phyloP scores from a whole-genome alignment of 1,140 invertebrate species.

The Arctopsyche grandis region DNA sequence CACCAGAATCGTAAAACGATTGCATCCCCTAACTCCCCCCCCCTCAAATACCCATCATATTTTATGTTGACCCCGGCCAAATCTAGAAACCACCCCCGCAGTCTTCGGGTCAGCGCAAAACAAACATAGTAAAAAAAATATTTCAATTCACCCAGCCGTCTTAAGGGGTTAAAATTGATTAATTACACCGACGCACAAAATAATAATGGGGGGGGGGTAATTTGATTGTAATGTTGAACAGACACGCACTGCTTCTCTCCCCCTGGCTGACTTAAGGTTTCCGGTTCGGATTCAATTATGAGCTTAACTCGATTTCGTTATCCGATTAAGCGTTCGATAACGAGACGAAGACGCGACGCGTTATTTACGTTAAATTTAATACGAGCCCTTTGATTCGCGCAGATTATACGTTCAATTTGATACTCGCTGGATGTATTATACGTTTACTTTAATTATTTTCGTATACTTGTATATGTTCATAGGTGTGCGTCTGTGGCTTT shows the following conservation, averaged over 20 bases:
- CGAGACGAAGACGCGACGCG: constrained; percentile 6
- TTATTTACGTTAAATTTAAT: constrained; percentile 33
- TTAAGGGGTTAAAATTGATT: background rate
- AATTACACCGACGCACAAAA: constrained; percentile 16
- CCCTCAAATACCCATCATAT: background rate
- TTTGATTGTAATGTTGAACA: constrained; percentile 17
- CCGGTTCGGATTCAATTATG: constrained; percentile 22
- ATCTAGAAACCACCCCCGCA: background rate
- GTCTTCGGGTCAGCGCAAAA: background rate
- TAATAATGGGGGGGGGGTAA: constrained; percentile 1
- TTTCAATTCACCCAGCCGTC: background rate
- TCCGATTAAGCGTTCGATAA: constrained; percentile 27
- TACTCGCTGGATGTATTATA: too few relatives aligned
- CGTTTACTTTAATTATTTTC: too few relatives aligned
- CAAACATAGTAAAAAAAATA: background rate
- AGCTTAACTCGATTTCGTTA: constrained; percentile 28
- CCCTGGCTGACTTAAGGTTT: constrained; percentile 6
- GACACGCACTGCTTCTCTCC: background rate
- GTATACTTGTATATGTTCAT: background rate
- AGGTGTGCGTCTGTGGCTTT: background rate
- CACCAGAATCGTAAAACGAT: background rate
- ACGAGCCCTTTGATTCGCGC: constrained; percentile 6
- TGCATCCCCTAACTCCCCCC: too few relatives aligned
- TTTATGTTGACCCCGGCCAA: constrained; percentile 3
- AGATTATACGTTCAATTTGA: constrained; percentile 7